phyloP scores from a whole-genome alignment of 2,113 vertebrate species.

The Chaetura pelagica region DNA sequence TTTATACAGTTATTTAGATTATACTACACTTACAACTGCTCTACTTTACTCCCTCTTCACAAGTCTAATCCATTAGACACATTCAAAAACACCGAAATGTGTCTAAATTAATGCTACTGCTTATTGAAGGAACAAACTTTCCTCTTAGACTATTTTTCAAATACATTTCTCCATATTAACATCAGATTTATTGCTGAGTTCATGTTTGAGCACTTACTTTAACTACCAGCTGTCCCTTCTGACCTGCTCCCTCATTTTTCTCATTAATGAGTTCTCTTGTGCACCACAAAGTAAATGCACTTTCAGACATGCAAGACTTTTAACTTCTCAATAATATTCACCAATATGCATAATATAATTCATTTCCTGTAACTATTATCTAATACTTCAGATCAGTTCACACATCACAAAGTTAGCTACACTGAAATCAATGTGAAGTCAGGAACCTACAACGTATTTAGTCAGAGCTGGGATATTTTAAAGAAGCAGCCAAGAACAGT shows the following conservation, averaged over 20 bases:
- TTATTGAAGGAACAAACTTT: background rate
- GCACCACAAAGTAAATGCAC: background rate
- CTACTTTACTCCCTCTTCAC: background rate
- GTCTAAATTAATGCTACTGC: background rate
- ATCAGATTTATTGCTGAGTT: rapidly evolving
- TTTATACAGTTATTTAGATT: background rate
- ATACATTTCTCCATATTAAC: background rate
- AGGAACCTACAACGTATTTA: background rate
- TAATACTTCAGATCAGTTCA: background rate
- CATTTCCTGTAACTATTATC: background rate
- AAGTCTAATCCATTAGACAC: background rate
- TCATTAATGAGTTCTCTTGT: background rate
- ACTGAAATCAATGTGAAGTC: background rate
- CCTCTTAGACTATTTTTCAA: background rate
- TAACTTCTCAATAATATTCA: background rate
- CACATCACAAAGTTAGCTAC: background rate
- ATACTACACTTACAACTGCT: background rate
- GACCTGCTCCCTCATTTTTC: background rate
- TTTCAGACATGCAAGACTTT: background rate
- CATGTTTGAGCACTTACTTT: background rate
- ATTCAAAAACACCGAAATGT: background rate
- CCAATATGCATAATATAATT: background rate
- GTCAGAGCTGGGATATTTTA: background rate
- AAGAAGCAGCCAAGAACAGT: background rate
- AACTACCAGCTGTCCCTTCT: background rate